Conservation (phyloP, 2,888 invertebrate species). For the Acutogordius australiensis region DNA sequence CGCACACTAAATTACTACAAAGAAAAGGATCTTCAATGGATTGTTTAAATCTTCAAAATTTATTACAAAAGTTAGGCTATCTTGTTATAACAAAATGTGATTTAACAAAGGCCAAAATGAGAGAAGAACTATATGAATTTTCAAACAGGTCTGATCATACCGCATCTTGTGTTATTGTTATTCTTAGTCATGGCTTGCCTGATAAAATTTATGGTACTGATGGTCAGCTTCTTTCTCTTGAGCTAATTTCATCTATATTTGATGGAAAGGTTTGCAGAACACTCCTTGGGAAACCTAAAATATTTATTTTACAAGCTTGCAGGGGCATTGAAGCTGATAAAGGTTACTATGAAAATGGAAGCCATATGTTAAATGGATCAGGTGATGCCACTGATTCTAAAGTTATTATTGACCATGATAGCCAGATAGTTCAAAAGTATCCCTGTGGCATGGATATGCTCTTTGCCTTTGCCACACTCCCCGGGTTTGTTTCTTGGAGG, state of each 20-base stretch:
- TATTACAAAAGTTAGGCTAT: conserved; percentile 19
- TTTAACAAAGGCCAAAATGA: conserved; percentile 16
- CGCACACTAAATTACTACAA: background rate
- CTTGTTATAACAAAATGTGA: conserved; percentile 17
- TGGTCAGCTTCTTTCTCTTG: background rate
- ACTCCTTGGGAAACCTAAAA: conserved; percentile 1
- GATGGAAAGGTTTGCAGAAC: conserved; percentile 3
- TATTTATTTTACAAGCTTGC: conserved; percentile 11
- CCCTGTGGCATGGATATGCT: conserved; percentile 18
- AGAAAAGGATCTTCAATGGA: conserved; percentile 19
- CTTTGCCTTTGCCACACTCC: conserved; percentile 20
- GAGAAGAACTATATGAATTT: background rate
- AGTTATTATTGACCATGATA: background rate
- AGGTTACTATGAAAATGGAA: too few relatives aligned
- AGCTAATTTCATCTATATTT: background rate
- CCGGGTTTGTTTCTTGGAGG: conserved; percentile 14
- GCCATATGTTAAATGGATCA: too few relatives aligned
- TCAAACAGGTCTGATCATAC: background rate
- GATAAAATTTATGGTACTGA: conserved; percentile 6
- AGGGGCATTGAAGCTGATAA: background rate
- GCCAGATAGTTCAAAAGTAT: background rate
- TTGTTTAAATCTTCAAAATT: conserved; percentile 16
- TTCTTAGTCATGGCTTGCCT: background rate
- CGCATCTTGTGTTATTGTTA: background rate
- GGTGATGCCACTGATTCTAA: background rate